These are phyloP conservation scores for Pandemis corylana DNA, from an alignment of 2,888 invertebrate species.

Conservation along the genomic window DNA sequence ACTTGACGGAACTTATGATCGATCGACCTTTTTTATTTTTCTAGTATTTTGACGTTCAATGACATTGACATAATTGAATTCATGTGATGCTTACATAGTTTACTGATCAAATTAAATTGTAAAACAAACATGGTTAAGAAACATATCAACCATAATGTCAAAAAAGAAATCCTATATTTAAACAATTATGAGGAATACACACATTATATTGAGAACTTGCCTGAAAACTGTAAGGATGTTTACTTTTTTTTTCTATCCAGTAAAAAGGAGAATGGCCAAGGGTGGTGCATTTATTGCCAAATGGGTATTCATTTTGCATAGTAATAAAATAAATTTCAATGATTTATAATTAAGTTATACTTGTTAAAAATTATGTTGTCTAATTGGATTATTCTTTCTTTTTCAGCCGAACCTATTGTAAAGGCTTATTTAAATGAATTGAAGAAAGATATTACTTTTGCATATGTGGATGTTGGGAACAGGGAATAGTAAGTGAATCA, in stretches of 20 bases:
- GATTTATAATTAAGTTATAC: background rate
- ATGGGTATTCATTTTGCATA: constrained; percentile 57
- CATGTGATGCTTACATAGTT: background rate
- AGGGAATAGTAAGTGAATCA: constrained; percentile 87
- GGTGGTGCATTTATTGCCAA: constrained; percentile 90
- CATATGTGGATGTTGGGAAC: constrained; percentile 92
- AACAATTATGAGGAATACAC: constrained; percentile 64
- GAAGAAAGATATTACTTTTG: constrained; percentile 87
- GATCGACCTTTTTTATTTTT: background rate
- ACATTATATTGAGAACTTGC: constrained; percentile 57
- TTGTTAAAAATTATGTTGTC: background rate
- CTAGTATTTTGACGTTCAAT: background rate
- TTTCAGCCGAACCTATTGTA: constrained; percentile 91
- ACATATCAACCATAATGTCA: constrained; percentile 33
- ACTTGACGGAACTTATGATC: background rate
- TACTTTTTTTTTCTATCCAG: constrained; percentile 78
- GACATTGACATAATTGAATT: too few relatives aligned
- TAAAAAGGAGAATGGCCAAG: constrained; percentile 87
- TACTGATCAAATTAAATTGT: background rate
- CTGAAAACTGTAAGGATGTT: constrained; percentile 57
- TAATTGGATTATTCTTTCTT: constrained; percentile 35
- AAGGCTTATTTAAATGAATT: constrained; percentile 87
- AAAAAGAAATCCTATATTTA: constrained; percentile 53
- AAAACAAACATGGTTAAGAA: constrained; percentile 43
- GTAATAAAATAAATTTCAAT: background rate